Evolutionary conservation across 2,888 invertebrate genomes (phyloP).

Genomic region (Dendrolimus pini): DNA sequence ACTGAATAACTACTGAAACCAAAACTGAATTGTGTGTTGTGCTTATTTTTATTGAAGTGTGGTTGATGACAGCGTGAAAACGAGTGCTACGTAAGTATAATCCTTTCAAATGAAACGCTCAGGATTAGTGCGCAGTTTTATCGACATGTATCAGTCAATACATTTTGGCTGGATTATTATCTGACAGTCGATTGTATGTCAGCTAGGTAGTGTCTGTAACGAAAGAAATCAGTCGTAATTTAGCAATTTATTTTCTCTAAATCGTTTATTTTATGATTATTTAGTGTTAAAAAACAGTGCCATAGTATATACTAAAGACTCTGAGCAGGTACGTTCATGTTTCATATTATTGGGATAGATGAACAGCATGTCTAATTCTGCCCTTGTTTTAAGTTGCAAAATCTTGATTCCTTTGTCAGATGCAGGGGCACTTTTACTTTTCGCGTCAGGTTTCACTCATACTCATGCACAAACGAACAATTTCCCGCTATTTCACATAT

Average conservation of each 20-base stretch:
- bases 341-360: conserved; percentile 20
- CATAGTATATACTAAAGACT: conserved; percentile 39
- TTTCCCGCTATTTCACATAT: conserved; percentile 43
- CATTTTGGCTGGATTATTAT: conserved; percentile 35
- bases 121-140: conserved; percentile 20
- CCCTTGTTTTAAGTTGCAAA: conserved; percentile 67
- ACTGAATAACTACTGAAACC: conserved; percentile 18
- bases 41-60: conserved; percentile 61
- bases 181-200: conserved; percentile 33
- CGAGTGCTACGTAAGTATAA: conserved; percentile 70
- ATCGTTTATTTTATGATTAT: conserved; percentile 46
- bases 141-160: conserved; percentile 1
- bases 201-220: conserved; percentile 24
- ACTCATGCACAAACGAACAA: conserved; percentile 18
- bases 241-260: conserved; percentile 45
- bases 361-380: conserved; percentile 52
- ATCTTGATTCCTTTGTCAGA: conserved; percentile 68
- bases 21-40: conserved; percentile 42
- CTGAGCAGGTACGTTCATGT: conserved; percentile 33
- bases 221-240: conserved; percentile 55
- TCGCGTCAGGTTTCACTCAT: conserved; percentile 24
- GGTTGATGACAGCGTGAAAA: conserved; percentile 71
- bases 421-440: conserved; percentile 64
- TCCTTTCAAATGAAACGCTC: conserved; percentile 17
- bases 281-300: conserved; percentile 45